Conservation (phyloP, 37 sponge, comb jelly and placozoan species). For the Mnemiopsis leidyi region DNA sequence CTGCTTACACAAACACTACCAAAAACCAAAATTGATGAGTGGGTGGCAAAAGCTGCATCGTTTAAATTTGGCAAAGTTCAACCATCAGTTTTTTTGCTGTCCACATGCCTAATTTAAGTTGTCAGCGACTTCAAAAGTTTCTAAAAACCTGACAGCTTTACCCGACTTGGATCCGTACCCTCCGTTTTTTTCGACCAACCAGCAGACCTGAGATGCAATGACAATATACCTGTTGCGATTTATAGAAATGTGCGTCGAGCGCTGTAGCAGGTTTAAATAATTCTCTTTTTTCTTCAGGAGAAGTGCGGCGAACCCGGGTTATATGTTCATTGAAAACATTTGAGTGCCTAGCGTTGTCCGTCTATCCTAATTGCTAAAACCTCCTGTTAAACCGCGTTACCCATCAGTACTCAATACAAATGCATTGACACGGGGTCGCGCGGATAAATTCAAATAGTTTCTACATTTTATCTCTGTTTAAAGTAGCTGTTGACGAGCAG, state of each 20-base stretch:
- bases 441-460: constrained; percentile 10
- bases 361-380: constrained; percentile 9
- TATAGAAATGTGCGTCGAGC: background rate
- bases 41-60: background rate
- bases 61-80: background rate
- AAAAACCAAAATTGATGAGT: background rate
- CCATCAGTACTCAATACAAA: background rate
- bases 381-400: constrained; percentile 3
- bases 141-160: too few species aligned
- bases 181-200: background rate
- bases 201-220: background rate
- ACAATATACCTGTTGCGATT: background rate
- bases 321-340: background rate
- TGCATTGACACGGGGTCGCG: background rate
- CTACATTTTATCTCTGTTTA: constrained; percentile 22
- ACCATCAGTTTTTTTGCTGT: too few species aligned
- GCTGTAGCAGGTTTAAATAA: background rate
- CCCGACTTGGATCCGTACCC: too few species aligned
- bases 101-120: background rate
- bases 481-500: background rate
- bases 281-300: background rate
- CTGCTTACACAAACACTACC: background rate
- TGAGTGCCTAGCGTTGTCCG: background rate
- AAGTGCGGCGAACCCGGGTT: background rate
- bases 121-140: background rate